Percentiles rank a stretch among this genome's conserved stretches.
phyloP scores from a whole-genome alignment of 2,888 invertebrate genomes.

The Diachrysia chrysitis region DNA sequence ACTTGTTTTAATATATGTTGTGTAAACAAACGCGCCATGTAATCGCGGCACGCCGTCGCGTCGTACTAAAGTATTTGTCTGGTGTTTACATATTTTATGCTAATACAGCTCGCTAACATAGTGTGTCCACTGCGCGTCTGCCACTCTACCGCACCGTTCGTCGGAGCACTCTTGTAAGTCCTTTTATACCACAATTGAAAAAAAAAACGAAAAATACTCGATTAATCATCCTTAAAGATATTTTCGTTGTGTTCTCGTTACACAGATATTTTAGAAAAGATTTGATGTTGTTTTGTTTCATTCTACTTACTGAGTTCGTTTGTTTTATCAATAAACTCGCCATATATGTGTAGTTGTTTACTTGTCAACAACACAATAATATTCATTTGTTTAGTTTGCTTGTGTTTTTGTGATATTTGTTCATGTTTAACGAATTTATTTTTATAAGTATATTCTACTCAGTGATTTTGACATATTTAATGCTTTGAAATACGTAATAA shows the following conservation, averaged over 20 bases:
- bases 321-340: not conserved
- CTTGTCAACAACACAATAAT: constrained; percentile 6
- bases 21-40: constrained; percentile 14
- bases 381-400: not conserved
- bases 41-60: constrained; percentile 11
- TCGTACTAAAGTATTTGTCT: constrained; percentile 40
- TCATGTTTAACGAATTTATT: not conserved
- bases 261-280: not conserved
- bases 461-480: too few species aligned
- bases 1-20: not conserved
- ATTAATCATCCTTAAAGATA: not conserved
- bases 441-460: too few species aligned
- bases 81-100: constrained; percentile 63
- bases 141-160: constrained; percentile 24
- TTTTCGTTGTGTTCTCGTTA: not conserved
- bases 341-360: constrained; percentile 11
- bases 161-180: constrained; percentile 45
- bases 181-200: constrained; percentile 7
- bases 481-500: too few species aligned
- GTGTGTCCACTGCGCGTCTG: constrained; percentile 37
- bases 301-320: not conserved
- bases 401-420: not conserved
- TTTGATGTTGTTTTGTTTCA: not conserved
- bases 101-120: constrained; percentile 46
- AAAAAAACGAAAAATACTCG: not conserved